These are phyloP conservation scores for Eupeodes latifasciatus DNA, from an alignment of 2,888 invertebrate genomes.

Conservation along the genomic window DNA sequence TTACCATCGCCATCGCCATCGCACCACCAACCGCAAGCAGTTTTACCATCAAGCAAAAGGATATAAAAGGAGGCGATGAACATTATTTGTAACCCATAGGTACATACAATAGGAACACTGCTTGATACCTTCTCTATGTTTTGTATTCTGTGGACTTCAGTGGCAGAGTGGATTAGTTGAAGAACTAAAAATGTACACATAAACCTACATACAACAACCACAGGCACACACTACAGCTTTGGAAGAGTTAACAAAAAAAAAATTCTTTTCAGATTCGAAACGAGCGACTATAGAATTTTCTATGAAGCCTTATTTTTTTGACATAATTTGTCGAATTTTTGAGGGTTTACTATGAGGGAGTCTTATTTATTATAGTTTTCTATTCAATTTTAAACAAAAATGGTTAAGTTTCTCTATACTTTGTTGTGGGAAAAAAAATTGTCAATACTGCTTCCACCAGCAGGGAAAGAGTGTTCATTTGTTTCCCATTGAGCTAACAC, in stretches of 20 bases:
- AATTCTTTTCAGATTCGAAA: conserved; percentile 21
- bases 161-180: conserved; percentile 49
- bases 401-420: conserved; percentile 1
- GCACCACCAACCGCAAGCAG: background rate
- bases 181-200: conserved; percentile 17
- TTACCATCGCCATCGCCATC: background rate
- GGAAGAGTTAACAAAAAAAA: background rate
- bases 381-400: conserved; percentile 13
- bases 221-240: background rate
- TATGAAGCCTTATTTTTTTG: conserved; percentile 34
- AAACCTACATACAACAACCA: background rate
- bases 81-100: conserved; percentile 45
- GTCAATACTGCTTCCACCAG: background rate
- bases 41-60: conserved; percentile 1
- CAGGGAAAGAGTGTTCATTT: no score
- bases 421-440: background rate
- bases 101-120: conserved; percentile 31
- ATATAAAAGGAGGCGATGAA: conserved; percentile 39
- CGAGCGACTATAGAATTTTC: conserved; percentile 19
- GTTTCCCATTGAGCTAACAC: no score
- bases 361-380: background rate
- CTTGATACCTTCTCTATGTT: conserved; percentile 35
- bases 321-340: conserved; percentile 42
- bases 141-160: conserved; percentile 41
- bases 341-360: conserved; percentile 4